Percentiles rank a stretch among this genome's conserved stretches.
phyloP scores from a whole-genome alignment of 92 coral and sea anemone genomes.

The Palythoa caribaeorum region DNA sequence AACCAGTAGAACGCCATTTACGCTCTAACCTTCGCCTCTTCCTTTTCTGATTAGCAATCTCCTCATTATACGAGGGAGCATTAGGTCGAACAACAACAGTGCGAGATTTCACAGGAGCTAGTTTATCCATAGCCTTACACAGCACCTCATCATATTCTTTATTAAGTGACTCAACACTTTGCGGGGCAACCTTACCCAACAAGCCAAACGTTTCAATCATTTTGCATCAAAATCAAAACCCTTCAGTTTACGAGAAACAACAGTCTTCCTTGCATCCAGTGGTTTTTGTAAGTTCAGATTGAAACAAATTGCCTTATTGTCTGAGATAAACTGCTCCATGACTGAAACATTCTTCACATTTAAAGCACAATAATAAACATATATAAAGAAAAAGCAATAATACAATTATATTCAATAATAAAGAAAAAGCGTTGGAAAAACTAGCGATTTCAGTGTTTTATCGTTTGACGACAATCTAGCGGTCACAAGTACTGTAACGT shows the following conservation, averaged over 20 bases:
- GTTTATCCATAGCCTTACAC: constrained; percentile 14
- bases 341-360: no score
- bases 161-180: constrained; percentile 29
- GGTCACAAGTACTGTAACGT: no score
- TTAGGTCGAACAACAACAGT: constrained; percentile 47
- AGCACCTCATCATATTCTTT: constrained; percentile 39
- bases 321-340: no score
- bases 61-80: constrained; percentile 58
- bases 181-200: constrained; percentile 25
- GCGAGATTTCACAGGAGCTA: constrained; percentile 51
- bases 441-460: no score
- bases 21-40: constrained; percentile 50
- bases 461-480: no score
- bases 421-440: no score
- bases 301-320: neutral
- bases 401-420: no score
- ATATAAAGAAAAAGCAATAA: no score
- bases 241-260: constrained; percentile 47
- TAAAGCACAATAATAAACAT: no score
- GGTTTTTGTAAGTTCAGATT: constrained; percentile 36
- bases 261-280: constrained; percentile 35
- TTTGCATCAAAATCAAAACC: constrained; percentile 49
- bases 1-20: constrained; percentile 56
- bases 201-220: constrained; percentile 48
- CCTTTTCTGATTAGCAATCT: constrained; percentile 33